Base-by-base conservation (phyloP, 2,888 invertebrate species). In the Acanthococcus lagerstroemiae region DNA sequence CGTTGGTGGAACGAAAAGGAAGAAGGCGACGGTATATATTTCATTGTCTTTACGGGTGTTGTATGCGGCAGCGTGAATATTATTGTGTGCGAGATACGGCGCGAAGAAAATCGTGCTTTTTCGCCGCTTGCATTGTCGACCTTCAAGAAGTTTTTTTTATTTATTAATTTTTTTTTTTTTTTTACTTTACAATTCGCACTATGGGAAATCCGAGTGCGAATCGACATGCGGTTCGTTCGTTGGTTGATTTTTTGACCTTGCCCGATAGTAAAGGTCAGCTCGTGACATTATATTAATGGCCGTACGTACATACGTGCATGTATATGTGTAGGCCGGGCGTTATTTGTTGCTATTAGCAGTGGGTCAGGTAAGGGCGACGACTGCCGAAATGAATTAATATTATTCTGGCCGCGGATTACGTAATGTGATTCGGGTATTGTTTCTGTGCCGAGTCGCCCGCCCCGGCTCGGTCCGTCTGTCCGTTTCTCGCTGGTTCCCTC, bases 321-420 rank as follows among this genome's bases (percentile, higher is more conserved):
- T 12, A 15, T 52, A 22, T 22, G 24, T 12, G 24, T 52, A 24
- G 52, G 52, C 52, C 24, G 22, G 52, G 52, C 3, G 24, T 52
- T 52, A 52, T 52, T 52, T 52, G 52, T 52, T 52, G 52, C 52
- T 24, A 52, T 52, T 52, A 52, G 52, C 52, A 52, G 21, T 52
- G 52, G 52, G 52, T 52, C 52, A 52, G 52, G 52, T 52, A 24
- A 52, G 52, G 24, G 52, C 52, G 22, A 22, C 52, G 52, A 52
- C 24, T 52, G 52, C 52, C 52, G 24, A 52, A 52, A 52, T 52
- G 22, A 52, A 21, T 21, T 52, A 24, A 52, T 52, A 52, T 52
- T 15, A 37, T 30, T 9, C n/a, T 15, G n/a, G 12, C n/a, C 37
- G 37, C 37, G 37, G n/a, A 9, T 37, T n/a, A 15, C 37, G 37